Percentiles rank a stretch among this genome's conserved stretches.
Conservation (phyloP, 2,888 invertebrate species). For the Perithous albicinctus region DNA sequence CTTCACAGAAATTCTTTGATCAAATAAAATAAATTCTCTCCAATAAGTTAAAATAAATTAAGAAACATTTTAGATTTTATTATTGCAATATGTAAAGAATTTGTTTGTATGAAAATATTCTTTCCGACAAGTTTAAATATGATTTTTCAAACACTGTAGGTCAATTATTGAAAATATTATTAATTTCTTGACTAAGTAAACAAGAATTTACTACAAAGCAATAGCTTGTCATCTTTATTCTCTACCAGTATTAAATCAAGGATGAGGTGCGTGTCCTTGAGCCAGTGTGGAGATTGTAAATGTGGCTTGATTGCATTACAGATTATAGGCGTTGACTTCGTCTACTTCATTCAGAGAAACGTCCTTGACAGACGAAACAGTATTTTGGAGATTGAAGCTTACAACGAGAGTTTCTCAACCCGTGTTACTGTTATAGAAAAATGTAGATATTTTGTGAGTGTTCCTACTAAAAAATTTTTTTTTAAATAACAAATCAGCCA, state of each 20-base stretch:
- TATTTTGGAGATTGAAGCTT: slow-evolving; percentile 94
- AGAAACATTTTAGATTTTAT: not conserved
- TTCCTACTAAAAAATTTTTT: not conserved
- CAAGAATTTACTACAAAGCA: not conserved
- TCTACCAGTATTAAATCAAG: slow-evolving; percentile 7
- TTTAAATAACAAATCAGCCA: not conserved
- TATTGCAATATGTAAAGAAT: too few species aligned
- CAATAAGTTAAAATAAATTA: not conserved
- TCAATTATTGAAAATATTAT: not conserved
- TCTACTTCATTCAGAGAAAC: slow-evolving; percentile 96
- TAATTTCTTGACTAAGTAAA: not conserved
- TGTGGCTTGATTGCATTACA: slow-evolving; percentile 82
- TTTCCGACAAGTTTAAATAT: not conserved
- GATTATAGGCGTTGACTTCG: slow-evolving; percentile 96
- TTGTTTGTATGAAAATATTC: not conserved
- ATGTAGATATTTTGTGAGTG: slow-evolving; percentile 94
- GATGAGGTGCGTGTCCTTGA: not conserved
- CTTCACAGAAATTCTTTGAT: not conserved
- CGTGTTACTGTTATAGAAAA: slow-evolving; percentile 94
- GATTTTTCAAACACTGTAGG: not conserved
- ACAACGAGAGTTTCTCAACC: slow-evolving; percentile 95
- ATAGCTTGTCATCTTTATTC: slow-evolving; percentile 3
- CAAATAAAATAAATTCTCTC: not conserved
- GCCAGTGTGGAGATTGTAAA: slow-evolving; percentile 1
- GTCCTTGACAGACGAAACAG: slow-evolving; percentile 92